phyloP scores from a whole-genome alignment of 2,888 invertebrate species.

The Ophraella communa region DNA sequence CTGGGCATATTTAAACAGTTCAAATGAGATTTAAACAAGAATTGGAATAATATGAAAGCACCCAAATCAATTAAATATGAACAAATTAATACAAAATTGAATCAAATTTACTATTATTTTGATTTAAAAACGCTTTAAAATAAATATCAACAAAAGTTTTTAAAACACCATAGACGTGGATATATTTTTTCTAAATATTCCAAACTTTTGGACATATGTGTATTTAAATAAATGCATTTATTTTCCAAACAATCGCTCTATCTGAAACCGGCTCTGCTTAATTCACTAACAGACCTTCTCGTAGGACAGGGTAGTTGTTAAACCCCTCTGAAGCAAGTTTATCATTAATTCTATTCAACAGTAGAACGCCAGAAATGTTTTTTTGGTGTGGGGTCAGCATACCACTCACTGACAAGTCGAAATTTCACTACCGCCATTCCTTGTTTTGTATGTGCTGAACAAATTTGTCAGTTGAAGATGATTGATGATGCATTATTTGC shows the following conservation, averaged over 20 bases:
- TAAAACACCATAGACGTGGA: too few relatives aligned
- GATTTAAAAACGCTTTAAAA: too few relatives aligned
- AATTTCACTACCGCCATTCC: slow-evolving; percentile 33
- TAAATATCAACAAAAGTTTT: too few relatives aligned
- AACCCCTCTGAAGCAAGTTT: slow-evolving; percentile 26
- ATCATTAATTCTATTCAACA: slow-evolving; percentile 30
- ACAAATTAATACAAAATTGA: too few relatives aligned
- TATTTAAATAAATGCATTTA: not conserved
- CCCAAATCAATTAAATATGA: too few relatives aligned
- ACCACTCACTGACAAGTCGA: slow-evolving; percentile 25
- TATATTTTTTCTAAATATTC: too few relatives aligned
- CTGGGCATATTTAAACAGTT: too few relatives aligned
- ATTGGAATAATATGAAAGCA: too few relatives aligned
- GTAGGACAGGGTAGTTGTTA: slow-evolving; percentile 24
- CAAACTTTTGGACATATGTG: too few relatives aligned
- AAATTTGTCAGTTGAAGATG: slow-evolving; percentile 41
- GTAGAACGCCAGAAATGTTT: slow-evolving; percentile 8
- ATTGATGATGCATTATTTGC: slow-evolving; percentile 40
- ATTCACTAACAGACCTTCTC: not conserved
- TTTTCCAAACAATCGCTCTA: too few relatives aligned
- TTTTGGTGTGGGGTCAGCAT: slow-evolving; percentile 26
- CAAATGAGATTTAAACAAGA: too few relatives aligned
- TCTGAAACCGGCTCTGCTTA: not conserved
- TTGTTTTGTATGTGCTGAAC: slow-evolving; percentile 34
- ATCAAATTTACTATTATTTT: too few relatives aligned